Evolutionary conservation across 2,113 vertebrate species (phyloP), one percentile per base, ranked within the genome.

Genomic region (Pseudonaja textilis): DNA sequence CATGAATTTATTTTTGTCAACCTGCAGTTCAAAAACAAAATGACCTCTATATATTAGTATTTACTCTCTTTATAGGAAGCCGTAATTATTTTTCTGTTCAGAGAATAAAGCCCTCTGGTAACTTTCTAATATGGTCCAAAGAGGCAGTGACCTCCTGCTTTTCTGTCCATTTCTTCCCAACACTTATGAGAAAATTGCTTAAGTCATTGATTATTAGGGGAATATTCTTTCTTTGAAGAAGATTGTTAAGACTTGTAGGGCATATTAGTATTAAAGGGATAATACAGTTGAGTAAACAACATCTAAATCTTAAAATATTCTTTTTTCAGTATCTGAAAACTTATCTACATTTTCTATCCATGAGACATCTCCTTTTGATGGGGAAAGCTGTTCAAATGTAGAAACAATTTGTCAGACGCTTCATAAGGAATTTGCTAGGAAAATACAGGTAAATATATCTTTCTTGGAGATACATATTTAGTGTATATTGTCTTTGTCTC

Each of bases 351-450:
- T 81, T 0, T 98, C 97, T 88, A 74, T 93, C 61, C 94, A 96
- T 88, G 96, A 97, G 0, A 22, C 90, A n/a, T 91, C 89, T 94
- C 45, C 55, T 94, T 61, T 91, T 55, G 96, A 95, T 94, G 95
- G 54, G 29, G 94, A 97, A 0, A 85, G 92, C 74, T 90, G 91
- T 56, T 95, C 96, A 69, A 88, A 96, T 91, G 34, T 98, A 85
- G 94, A 91, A 52, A 89, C 92, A 59, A 94, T 99, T 59, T 98
- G 96, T 94, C 97, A 98, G 93, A 97, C 98, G 94, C 95, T 99
- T 93, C 98, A 96, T 94, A 97, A 98, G 23, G 98, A 99, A 93
- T 96, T 98, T 1, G 97, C 98, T 45, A 98, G 97, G 91, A 99
- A 98, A 96, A 97, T 98, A 16, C 96, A 98, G 97, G 99, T 98